Percentiles rank a stretch among this genome's conserved stretches.
These are phyloP conservation scores for Sinella curviseta DNA, from an alignment of 1,140 invertebrate species.

Conservation along the genomic window DNA sequence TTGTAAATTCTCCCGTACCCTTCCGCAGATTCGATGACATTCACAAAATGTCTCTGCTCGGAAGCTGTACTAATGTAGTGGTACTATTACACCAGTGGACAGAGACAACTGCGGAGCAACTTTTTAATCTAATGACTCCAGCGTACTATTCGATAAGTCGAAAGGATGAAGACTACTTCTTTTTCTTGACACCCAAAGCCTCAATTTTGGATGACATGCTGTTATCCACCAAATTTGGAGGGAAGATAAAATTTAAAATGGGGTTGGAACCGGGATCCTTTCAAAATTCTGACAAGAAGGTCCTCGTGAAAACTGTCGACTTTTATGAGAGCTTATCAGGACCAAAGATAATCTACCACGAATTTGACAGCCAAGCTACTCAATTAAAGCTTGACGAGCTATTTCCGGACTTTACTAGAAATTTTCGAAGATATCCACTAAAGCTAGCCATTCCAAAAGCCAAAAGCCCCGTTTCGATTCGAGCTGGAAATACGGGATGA, in stretches of 20 bases:
- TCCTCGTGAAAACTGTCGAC: background rate
- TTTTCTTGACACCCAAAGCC: background rate
- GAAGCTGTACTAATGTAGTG: too few species aligned
- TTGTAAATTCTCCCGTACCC: too few species aligned
- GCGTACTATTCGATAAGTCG: background rate
- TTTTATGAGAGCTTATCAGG: background rate
- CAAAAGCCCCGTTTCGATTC: background rate
- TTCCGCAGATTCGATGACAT: too few species aligned
- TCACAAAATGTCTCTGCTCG: too few species aligned
- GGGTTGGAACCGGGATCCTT: background rate
- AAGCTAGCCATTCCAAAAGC: constrained; percentile 6
- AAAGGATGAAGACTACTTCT: constrained; percentile 12
- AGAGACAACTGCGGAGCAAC: too few species aligned
- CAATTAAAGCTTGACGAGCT: background rate
- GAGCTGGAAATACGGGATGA: background rate
- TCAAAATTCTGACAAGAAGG: background rate
- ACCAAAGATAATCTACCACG: background rate
- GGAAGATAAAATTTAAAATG: background rate
- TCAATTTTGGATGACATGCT: background rate
- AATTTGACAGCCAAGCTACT: too few species aligned
- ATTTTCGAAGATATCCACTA: background rate
- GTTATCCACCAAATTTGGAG: background rate
- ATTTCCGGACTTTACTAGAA: background rate
- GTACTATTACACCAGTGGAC: too few species aligned
- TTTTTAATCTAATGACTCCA: constrained; percentile 6